A percentile compares a stretch with the other conserved stretches of the same genome.
phyloP scores from a whole-genome alignment of 2,888 invertebrate species.

The Entomobrya multifasciata region DNA sequence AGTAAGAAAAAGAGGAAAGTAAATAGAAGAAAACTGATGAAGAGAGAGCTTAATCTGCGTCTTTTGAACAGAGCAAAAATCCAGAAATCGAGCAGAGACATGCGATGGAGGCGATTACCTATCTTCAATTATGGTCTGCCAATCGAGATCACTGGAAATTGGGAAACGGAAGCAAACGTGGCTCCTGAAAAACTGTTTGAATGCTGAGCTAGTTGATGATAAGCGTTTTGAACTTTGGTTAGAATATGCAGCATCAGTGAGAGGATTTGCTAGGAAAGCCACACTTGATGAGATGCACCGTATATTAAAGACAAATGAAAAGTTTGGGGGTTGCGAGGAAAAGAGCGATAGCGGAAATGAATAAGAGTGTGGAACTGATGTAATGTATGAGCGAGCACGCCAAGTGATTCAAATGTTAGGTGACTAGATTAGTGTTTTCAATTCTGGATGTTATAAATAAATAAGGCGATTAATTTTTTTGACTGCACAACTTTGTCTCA shows the following conservation, averaged over 20 bases:
- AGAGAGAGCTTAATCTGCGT: neutral
- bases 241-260: conserved; percentile 87
- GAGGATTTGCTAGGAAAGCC: conserved; percentile 85
- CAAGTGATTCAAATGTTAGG: conserved; percentile 86
- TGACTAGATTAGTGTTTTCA: conserved; percentile 80
- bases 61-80: conserved; percentile 11
- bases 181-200: conserved; percentile 85
- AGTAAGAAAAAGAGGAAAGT: conserved; percentile 22
- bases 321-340: conserved; percentile 81
- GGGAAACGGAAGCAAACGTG: conserved; percentile 90
- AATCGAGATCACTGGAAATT: conserved; percentile 88
- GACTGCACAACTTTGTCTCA: no score
- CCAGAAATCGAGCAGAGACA: conserved; percentile 63
- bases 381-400: conserved; percentile 84
- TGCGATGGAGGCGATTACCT: conserved; percentile 69
- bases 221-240: conserved; percentile 86
- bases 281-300: conserved; percentile 70
- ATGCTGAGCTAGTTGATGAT: conserved; percentile 80
- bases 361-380: conserved; percentile 79
- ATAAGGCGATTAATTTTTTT: no score
- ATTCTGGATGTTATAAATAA: neutral
- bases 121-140: conserved; percentile 86
- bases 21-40: conserved; percentile 32
- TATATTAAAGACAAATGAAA: conserved; percentile 82
- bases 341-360: neutral